Evolutionary conservation across 2,888 invertebrate genomes (phyloP).

Genomic region (Papilio gigon): DNA sequence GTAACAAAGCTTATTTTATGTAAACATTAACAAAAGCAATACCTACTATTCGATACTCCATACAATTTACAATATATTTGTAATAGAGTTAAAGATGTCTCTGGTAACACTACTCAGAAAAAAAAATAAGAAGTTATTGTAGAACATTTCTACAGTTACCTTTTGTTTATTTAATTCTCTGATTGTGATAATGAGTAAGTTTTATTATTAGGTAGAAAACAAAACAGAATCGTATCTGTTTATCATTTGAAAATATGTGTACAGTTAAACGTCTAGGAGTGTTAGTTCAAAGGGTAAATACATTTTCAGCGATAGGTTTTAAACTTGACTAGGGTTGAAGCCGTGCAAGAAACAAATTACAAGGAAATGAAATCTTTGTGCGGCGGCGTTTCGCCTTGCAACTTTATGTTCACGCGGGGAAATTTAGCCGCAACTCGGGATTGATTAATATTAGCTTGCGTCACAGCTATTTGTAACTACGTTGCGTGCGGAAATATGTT

Average conservation of each 20-base stretch:
- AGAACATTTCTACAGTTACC: too few relatives aligned
- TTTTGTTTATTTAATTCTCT: background rate
- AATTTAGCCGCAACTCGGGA: slow-evolving; percentile 37
- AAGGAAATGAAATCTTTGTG: slow-evolving; percentile 66
- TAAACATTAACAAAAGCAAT: too few relatives aligned
- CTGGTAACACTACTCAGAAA: too few relatives aligned
- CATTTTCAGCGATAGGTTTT: slow-evolving; percentile 71
- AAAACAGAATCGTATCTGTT: slow-evolving; percentile 2
- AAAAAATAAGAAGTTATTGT: too few relatives aligned
- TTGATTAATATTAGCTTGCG: slow-evolving; percentile 37
- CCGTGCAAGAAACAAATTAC: slow-evolving; percentile 73
- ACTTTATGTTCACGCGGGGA: slow-evolving; percentile 40
- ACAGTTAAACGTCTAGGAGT: slow-evolving; percentile 55
- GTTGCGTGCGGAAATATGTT: slow-evolving; percentile 37
- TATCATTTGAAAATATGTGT: slow-evolving; percentile 61
- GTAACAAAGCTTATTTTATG: too few relatives aligned
- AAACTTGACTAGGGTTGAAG: slow-evolving; percentile 67
- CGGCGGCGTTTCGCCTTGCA: slow-evolving; percentile 47
- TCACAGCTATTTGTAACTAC: slow-evolving; percentile 34
- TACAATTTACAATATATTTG: too few relatives aligned
- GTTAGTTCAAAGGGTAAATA: slow-evolving; percentile 72
- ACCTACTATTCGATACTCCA: too few relatives aligned
- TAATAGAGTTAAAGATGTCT: too few relatives aligned
- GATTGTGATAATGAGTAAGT: too few relatives aligned
- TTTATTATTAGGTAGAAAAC: too few relatives aligned